Base-by-base conservation (phyloP, 2,113 vertebrate species). In the Catharus minimus region DNA sequence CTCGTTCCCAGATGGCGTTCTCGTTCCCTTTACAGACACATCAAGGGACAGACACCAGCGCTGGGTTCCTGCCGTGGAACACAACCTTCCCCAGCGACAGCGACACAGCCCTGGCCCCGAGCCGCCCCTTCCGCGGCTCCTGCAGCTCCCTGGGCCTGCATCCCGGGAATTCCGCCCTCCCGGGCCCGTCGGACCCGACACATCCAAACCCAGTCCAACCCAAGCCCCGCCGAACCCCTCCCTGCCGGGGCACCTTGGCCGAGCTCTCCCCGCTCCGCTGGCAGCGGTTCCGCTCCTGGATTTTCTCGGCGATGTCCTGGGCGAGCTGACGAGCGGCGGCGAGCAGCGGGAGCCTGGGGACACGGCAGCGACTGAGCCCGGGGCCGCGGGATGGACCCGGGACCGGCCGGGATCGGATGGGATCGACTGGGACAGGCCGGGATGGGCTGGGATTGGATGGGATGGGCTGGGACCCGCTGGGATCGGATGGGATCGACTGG, bases 271-370 rank as follows among this genome's bases (percentile, higher is more conserved):
- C 98, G 49, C 97, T 98, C 82, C 99, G 98, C 91, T 98, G 98
- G 92, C 95, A 97, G 55, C 98, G 98, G 96, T 98, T 99, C 38
- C 98, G 96, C 86, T 99, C 98, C 95, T 99, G 98, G 74, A 99
- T 98, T 83, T 97, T 99, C 97, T 99, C 99, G 15, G 99, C 98
- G 60, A 98, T 97, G 90, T 99, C 99, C 89, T 99, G 99, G 32
- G 98, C 98, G 86, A 98, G 92, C 24, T 98, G 98, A 74, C 98
- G 98, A 7, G 99, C 96, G 77, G 98, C 98, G 75, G 99, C 99
- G 20, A 99, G 98, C 49, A 98, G 97, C 81, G 98, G 97, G 44
- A 99, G 97, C 99, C 99, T 99, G 82, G 10, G 39, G 53, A 36
- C 10, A 66, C 20, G 16, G 46, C 26, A 28, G 69, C 8, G 46